Base-by-base conservation (phyloP, 2,888 invertebrate species). In the Macropis europaea region DNA sequence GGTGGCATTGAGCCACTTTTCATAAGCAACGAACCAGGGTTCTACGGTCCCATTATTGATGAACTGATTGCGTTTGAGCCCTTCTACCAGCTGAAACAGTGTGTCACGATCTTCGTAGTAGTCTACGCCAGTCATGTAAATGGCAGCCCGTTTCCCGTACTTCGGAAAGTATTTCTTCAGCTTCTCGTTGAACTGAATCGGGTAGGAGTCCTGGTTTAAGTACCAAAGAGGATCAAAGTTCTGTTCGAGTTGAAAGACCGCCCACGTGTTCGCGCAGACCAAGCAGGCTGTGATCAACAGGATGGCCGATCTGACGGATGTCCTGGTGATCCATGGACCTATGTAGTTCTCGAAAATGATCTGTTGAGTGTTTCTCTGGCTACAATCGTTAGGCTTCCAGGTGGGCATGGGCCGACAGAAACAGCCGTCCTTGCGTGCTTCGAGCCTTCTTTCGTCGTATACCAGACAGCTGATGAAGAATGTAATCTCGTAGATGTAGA, bases 391-490 rank as follows among this genome's bases (percentile, higher is more conserved):
- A 2, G 91, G 90, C 42, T 82, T 84, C 88, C 90, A 91, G 56
- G 89, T 77, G 26, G 75, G 48, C 47, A 77, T 85, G 0, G 72
- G 79, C 7, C 76, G 81, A 50, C 87, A 90, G 54, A 84, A 86
- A 56, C 89, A 89, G 1, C 90, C 90, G 48, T 90, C 90, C 32
- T 82, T 87, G 1, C 80, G 84, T 1, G 78, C 74, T 7, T 85
- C 84, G 3, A 90, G 81, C 30, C 91, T 82, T 56, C 85, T 84
- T 76, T 91, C 90, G 71, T 92, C 91, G 43, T 91, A 79, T 0
- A 90, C 90, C 34, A 91, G 82, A 71, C 91, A 91, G 30, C 91
- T 90, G 22, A 91, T 88, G 82, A 92, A 92, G 80, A 91, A 91
- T 11, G 90, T 90, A 3, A 91, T 86, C 62, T 90, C 90, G 73